phyloP scores from a whole-genome alignment of 37 sponge, comb jelly and placozoan species.

The Agelas oroides region DNA sequence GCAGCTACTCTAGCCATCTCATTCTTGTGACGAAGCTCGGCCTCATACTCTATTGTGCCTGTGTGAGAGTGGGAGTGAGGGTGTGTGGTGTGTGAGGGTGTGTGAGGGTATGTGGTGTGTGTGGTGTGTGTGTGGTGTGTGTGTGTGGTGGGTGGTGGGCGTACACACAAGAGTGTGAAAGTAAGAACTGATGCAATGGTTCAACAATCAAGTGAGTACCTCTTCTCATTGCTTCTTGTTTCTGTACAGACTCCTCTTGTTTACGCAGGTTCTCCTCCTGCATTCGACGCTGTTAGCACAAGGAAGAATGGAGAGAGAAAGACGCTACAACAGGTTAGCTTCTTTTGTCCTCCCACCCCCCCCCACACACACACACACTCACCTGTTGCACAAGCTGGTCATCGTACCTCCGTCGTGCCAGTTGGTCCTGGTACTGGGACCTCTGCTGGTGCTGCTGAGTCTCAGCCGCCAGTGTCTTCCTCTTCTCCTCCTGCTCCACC shows the following conservation, averaged over 20 bases:
- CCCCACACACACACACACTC: too few relatives aligned
- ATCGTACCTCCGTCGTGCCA: conserved; percentile 90
- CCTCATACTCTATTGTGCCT: conserved; percentile 95
- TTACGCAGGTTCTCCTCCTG: conserved; percentile 89
- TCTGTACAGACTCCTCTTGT: conserved; percentile 95
- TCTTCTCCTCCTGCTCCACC: conserved; percentile 82
- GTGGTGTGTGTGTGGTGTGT: too few relatives aligned
- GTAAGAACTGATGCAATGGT: too few relatives aligned
- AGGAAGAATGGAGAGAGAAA: too few relatives aligned
- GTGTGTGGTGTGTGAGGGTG: too few relatives aligned
- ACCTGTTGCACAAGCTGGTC: conserved; percentile 94
- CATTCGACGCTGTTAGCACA: conserved; percentile 63
- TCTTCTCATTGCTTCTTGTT: conserved; percentile 91
- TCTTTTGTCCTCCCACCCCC: too few relatives aligned
- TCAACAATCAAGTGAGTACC: too few relatives aligned
- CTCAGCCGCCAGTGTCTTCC: conserved; percentile 83
- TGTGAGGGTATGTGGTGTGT: too few relatives aligned
- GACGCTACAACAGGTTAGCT: too few relatives aligned
- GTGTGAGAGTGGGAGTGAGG: background rate
- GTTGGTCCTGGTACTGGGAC: conserved; percentile 92
- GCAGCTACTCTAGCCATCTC: conserved; percentile 90
- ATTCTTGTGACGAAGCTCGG: conserved; percentile 89
- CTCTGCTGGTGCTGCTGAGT: conserved; percentile 88
- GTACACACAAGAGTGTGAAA: too few relatives aligned
- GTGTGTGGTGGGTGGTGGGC: too few relatives aligned